phyloP scores from a whole-genome alignment of 2,797 vertebrate species.

The Coregonus suidteri region DNA sequence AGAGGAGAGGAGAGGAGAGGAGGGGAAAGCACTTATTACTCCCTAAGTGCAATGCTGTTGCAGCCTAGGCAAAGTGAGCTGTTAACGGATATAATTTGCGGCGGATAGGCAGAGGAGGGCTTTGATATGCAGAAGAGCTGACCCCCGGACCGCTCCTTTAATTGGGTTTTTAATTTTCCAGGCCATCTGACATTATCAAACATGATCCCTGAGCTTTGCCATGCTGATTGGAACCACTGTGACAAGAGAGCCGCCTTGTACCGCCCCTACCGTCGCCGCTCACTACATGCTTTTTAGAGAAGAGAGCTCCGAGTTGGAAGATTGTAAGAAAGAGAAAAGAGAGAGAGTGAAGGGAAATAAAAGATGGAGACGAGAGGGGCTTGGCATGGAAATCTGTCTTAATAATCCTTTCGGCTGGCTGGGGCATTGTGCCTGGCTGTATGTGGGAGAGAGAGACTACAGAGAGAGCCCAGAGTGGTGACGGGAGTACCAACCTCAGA shows the following conservation, averaged over 20 bases:
- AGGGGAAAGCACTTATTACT: slow-evolving; percentile 81
- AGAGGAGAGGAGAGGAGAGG: too few species aligned
- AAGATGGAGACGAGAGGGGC: slow-evolving; percentile 18
- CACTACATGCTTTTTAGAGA: slow-evolving; percentile 50
- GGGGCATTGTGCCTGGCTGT: slow-evolving; percentile 58
- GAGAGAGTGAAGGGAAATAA: not conserved
- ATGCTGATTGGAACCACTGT: slow-evolving; percentile 89
- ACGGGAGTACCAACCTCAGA: slow-evolving; percentile 54
- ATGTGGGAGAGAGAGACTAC: slow-evolving; percentile 32
- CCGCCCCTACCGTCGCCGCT: slow-evolving; percentile 5
- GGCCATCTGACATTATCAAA: slow-evolving; percentile 99
- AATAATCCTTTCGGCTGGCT: slow-evolving; percentile 62
- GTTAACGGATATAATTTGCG: slow-evolving; percentile 99
- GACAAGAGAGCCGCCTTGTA: slow-evolving; percentile 75
- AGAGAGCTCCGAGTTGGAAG: slow-evolving; percentile 43
- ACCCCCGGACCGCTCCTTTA: slow-evolving; percentile 98
- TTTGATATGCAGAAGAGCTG: slow-evolving; percentile 99
- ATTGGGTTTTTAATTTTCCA: slow-evolving; percentile 99
- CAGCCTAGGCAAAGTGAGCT: slow-evolving; percentile 98
- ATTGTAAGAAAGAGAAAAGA: slow-evolving; percentile 10
- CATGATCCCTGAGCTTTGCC: slow-evolving; percentile 96
- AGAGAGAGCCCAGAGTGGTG: slow-evolving; percentile 11
- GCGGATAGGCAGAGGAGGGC: slow-evolving; percentile 97
- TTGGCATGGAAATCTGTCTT: slow-evolving; percentile 72
- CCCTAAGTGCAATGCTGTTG: slow-evolving; percentile 93